Evolutionary conservation across 1,140 invertebrate genomes (phyloP), one percentile per base, ranked within the genome.

Genomic region (Penaeus vannamei): DNA sequence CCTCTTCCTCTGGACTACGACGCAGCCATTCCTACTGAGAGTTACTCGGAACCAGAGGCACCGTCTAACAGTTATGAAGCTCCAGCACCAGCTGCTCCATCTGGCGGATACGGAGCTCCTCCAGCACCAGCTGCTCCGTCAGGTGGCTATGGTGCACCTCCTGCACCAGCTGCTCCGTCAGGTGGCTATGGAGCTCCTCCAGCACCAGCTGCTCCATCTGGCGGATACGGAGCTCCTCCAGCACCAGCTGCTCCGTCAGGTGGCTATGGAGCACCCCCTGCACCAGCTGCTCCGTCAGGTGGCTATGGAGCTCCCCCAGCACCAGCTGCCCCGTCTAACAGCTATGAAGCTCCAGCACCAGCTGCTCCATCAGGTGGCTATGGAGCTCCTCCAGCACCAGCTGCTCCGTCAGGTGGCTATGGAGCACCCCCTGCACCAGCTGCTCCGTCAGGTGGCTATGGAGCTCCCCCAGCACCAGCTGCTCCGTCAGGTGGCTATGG

Each of bases 1-100:
- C 69, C 69, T 36, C 69, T 76, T 76, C 69, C 69, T 8, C 26
- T 76, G 23, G 69, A 76, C 69, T 32, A 76, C n/a, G 69, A 76
- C 14, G 69, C 69, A 76, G 69, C 69, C 46, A 53, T 53, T 53
- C 46, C 46, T 14, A 53, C 46, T 53, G 46, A 53, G 8, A 53
- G 46, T 53, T 53, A 53, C 8, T 53, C 46, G 46, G 8, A 53
- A 8, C 14, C 46, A 12, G 46, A 53, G 32, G 20, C 69, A 26
- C 26, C 26, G 29, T 26, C 23, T 26, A 36, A 26, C 8, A 19
- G 19, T 32, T 76, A 76, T 76, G 69, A 36, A n/a, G 26, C 69
- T 76, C 69, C 46, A 53, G 46, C 46, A 12, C 46, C 46, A 53
- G 46, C 46, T 53, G 46, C 46, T 1, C 46, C 46, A 53, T 53